Evolutionary conservation across 2,888 invertebrate genomes (phyloP).

Genomic region (Drosophila anomalipes): DNA sequence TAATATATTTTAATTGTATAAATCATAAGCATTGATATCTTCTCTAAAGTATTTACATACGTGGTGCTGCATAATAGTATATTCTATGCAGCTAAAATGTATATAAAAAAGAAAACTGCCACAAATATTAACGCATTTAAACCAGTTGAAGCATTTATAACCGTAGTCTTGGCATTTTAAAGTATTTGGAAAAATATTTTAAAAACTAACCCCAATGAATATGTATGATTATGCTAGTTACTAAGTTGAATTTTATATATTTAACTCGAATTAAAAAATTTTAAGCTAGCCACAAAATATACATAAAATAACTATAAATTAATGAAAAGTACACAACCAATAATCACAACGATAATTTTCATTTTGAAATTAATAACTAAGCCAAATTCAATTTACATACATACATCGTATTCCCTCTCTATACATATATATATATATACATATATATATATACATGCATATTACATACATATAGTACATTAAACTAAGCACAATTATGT

Average conservation of each 20-base stretch:
- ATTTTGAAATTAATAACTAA: slow-evolving; percentile 36
- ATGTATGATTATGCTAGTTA: slow-evolving; percentile 22
- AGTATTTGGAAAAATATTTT: slow-evolving; percentile 20
- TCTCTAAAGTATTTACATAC: slow-evolving; percentile 57
- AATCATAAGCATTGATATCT: slow-evolving; percentile 62
- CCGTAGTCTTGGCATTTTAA: slow-evolving; percentile 40
- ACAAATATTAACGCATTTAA: slow-evolving; percentile 66
- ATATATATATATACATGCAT: slow-evolving; percentile 13
- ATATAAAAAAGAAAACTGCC: slow-evolving; percentile 61
- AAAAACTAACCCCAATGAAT: slow-evolving; percentile 28
- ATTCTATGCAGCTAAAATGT: slow-evolving; percentile 62
- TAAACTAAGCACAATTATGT: slow-evolving; percentile 23
- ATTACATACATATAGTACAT: slow-evolving; percentile 18
- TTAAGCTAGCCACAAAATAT: slow-evolving; percentile 41
- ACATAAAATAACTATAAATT: slow-evolving; percentile 17
- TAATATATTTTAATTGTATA: slow-evolving; percentile 46
- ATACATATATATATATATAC: slow-evolving; percentile 3
- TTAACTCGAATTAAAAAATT: slow-evolving; percentile 12
- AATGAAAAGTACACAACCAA: slow-evolving; percentile 15
- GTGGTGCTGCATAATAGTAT: slow-evolving; percentile 54
- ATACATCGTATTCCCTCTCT: slow-evolving; percentile 29
- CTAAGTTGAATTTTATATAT: slow-evolving; percentile 37
- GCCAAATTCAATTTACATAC: slow-evolving; percentile 34
- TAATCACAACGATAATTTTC: slow-evolving; percentile 46
- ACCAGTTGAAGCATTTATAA: slow-evolving; percentile 77